Percentiles rank a stretch among this genome's conserved stretches.
Conservation (phyloP, 2,888 invertebrate genomes). For the Drepana falcataria region DNA sequence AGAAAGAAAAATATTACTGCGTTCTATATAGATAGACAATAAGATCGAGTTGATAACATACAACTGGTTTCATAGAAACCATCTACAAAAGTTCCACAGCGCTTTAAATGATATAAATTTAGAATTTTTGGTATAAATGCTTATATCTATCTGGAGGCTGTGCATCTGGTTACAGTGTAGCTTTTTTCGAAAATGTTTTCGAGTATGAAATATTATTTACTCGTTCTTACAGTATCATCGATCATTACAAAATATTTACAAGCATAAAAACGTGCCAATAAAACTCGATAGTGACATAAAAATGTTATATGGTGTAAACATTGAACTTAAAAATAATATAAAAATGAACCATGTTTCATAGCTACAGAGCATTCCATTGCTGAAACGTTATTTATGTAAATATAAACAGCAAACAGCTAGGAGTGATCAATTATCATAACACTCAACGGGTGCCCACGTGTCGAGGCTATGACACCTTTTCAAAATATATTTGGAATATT, state of each 20-base stretch:
- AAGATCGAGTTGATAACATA: background rate
- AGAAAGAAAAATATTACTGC: too few species aligned
- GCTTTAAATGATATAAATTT: background rate
- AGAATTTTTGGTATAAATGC: background rate
- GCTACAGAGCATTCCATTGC: background rate
- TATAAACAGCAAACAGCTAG: constrained; percentile 33
- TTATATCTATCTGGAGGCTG: background rate
- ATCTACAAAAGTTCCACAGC: background rate
- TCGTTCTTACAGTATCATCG: background rate
- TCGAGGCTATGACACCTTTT: constrained; percentile 48
- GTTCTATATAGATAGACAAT: too few species aligned
- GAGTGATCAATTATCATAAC: constrained; percentile 38
- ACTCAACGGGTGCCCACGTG: constrained; percentile 25
- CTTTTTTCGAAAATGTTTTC: background rate
- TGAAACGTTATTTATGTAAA: constrained; percentile 14
- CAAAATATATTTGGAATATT: constrained; percentile 59
- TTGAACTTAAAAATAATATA: too few species aligned
- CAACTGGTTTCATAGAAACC: background rate
- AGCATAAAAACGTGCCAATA: too few species aligned
- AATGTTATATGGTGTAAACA: background rate
- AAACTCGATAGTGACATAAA: too few species aligned
- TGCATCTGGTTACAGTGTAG: background rate
- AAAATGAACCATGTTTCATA: background rate
- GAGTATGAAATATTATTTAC: background rate
- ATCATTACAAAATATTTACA: too few species aligned